Evolutionary conservation across 2,888 invertebrate species (phyloP), one percentile per base, ranked within the genome.

Genomic region (Invenusta paracnida): DNA sequence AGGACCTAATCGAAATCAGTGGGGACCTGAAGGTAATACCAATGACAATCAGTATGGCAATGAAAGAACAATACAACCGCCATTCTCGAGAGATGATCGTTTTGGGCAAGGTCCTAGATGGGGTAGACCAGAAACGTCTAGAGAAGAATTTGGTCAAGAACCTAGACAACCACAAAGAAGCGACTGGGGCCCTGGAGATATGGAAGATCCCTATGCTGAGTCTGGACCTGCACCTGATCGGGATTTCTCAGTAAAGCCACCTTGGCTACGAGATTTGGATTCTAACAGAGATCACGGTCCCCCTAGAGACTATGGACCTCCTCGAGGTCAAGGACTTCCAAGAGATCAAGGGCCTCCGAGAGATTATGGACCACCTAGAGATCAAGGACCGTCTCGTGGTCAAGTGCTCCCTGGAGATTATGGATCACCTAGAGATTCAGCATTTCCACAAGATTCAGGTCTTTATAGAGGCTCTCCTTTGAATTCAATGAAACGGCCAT

Each of bases 231-330:
- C 17, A 13, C 27, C 73, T 73, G 73, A n/a, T 25, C 82, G 82
- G 2, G 82, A 82, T 82, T 82, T 82, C 30, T 29, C 82, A 25
- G 82, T 82, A 29, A 82, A 82, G 27, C 82, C 82, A 82, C 82
- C 82, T 29, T 82, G 82, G 82, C n/a, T 82, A 17, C 17, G 1
- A 13, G 82, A 82, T 73, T 5, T 11, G 5, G 48, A 17, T 11
- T 17, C 48, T 48, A 17, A 5, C 17, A 17, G 17, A 5, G 17
- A 17, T 48, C 48, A 17, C 17, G 48, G 48, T 48, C 48, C 48
- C 48, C 17, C 48, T 48, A 48, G 17, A 11, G 48, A 5, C 17
- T 17, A 11, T 17, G 48, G 17, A 11, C 48, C 5, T 17, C 48
- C 5, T 48, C 5, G 48, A 11, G 48, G 48, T 17, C 48, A 5